Conservation (phyloP, 2,797 vertebrate genomes). For the Myoxocephalus aenaeus region DNA sequence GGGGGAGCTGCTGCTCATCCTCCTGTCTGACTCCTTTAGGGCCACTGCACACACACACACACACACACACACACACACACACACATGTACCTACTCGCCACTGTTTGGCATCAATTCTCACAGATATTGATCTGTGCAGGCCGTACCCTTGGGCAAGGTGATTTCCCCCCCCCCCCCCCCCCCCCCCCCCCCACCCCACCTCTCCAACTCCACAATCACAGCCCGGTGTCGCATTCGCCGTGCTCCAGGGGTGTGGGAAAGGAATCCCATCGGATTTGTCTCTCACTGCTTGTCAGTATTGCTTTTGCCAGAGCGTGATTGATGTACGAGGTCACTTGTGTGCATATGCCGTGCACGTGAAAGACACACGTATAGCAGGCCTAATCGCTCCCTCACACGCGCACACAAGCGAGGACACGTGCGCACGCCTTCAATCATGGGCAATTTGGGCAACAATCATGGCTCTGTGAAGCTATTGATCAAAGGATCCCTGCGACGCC, state of each 20-base stretch:
- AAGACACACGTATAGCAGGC: conserved; percentile 14
- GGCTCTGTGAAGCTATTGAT: conserved; percentile 54
- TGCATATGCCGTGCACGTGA: conserved; percentile 26
- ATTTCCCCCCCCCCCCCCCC: conserved; percentile 72
- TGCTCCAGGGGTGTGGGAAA: conserved; percentile 36
- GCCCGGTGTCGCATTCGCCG: conserved; percentile 54
- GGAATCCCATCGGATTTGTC: conserved; percentile 65
- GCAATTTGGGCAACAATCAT: conserved; percentile 44
- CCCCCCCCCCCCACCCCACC: conserved; percentile 19
- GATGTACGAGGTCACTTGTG: conserved; percentile 65
- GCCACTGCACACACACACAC: conserved; percentile 9
- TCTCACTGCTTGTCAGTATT: conserved; percentile 65
- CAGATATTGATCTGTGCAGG: conserved; percentile 79
- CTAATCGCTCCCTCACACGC: conserved; percentile 15
- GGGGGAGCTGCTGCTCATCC: conserved; percentile 59
- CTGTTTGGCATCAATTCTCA: conserved; percentile 74
- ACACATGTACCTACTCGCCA: conserved; percentile 41
- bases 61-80: conserved; percentile 21
- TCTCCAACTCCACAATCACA: conserved; percentile 50
- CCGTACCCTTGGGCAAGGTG: conserved; percentile 83
- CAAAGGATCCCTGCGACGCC: not conserved
- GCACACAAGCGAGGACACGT: not conserved
- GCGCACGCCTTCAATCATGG: conserved; percentile 12
- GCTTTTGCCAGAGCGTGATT: conserved; percentile 52
- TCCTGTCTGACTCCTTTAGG: not conserved